Conservation (phyloP, 2,113 vertebrate genomes). For the Anoura caudifer region DNA sequence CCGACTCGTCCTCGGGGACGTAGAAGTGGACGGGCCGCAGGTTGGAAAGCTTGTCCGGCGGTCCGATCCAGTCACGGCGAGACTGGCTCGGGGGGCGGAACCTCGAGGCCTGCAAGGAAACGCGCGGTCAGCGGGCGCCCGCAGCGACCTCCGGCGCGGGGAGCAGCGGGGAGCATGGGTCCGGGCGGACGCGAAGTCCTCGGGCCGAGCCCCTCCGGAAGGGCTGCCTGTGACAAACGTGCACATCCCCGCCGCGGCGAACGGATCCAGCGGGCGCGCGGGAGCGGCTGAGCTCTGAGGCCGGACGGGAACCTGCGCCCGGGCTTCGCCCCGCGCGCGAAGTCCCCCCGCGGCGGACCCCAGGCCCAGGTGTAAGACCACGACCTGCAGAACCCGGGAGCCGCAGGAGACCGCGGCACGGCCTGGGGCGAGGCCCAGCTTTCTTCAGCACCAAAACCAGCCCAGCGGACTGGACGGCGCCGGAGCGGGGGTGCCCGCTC, state of each 20-base stretch:
- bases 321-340: rapidly evolving
- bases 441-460: not conserved
- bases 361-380: not conserved
- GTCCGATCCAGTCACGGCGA: slow-evolving; percentile 92
- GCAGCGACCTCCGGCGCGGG: rapidly evolving
- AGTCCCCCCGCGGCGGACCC: not conserved
- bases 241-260: too few species aligned
- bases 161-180: too few species aligned
- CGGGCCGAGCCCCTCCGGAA: not conserved
- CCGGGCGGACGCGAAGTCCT: rapidly evolving
- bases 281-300: rapidly evolving
- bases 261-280: rapidly evolving
- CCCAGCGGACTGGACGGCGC: not conserved
- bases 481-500: not conserved
- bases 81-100: slow-evolving; percentile 84
- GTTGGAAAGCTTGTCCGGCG: slow-evolving; percentile 92
- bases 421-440: not conserved
- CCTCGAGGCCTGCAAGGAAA: slow-evolving; percentile 75
- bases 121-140: rapidly evolving
- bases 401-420: too few species aligned
- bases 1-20: slow-evolving; percentile 84
- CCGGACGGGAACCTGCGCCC: not conserved
- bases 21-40: slow-evolving; percentile 89
- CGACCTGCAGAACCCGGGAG: not conserved
- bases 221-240: too few species aligned